phyloP scores from a whole-genome alignment of 23 tunicate genomes.

The Styela plicata region DNA sequence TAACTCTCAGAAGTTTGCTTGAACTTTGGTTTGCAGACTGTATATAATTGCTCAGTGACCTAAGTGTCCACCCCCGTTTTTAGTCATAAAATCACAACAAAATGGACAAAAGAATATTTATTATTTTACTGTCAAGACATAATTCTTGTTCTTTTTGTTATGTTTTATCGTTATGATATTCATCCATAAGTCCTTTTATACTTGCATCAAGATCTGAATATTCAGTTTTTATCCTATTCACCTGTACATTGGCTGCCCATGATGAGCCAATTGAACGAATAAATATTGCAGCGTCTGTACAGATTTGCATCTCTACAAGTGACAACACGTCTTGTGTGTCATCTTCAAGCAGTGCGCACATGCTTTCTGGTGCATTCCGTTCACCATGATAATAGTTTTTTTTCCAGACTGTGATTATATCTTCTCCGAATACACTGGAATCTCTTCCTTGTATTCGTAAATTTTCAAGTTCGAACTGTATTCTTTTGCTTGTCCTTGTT shows the following conservation, averaged over 20 bases:
- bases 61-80: no score
- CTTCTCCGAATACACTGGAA: slow-evolving; percentile 15
- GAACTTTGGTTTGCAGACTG: no score
- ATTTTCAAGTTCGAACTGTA: neutral
- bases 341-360: slow-evolving; percentile 22
- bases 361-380: slow-evolving; percentile 12
- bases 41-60: no score
- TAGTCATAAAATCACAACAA: no score
- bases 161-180: neutral
- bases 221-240: slow-evolving; percentile 7
- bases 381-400: slow-evolving; percentile 17
- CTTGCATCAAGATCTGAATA: slow-evolving; percentile 20
- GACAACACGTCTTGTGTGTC: slow-evolving; percentile 20
- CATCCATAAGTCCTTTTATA: slow-evolving; percentile 16
- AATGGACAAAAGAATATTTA: no score
- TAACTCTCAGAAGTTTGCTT: no score
- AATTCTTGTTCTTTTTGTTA: neutral
- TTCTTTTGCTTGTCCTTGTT: slow-evolving; percentile 9
- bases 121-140: no score
- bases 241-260: slow-evolving; percentile 28
- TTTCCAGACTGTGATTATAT: slow-evolving; percentile 4
- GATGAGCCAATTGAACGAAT: slow-evolving; percentile 12
- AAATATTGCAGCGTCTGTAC: slow-evolving; percentile 16
- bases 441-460: neutral
- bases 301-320: slow-evolving; percentile 15